Base-by-base conservation (phyloP, 2,113 vertebrate species). In the Nycticorax nycticorax region DNA sequence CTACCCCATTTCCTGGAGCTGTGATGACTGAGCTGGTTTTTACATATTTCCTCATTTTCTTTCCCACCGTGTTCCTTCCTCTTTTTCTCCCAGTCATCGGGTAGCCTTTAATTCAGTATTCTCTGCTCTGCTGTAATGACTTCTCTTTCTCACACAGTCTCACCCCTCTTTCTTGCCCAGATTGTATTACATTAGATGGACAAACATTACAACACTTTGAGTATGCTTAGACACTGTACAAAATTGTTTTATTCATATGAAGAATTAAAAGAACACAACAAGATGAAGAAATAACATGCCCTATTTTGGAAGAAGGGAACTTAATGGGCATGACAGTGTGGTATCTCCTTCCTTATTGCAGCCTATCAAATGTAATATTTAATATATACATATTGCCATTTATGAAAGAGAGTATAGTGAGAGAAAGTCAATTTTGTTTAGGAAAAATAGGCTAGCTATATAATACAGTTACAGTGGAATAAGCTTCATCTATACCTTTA, bases 91-190 rank as follows among this genome's bases (percentile, higher is more conserved):
- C 23, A 52, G 2, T 45, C 12, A 48, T 47, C 23, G 20, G 8
- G 22, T 11, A 83, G 21, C 17, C 45, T 79, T 83, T 79, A 62
- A 39, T 79, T 52, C 15, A 28, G 20, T 53, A 35, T 73, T 48
- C 15, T 33, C 30, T 66, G 22, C 14, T 75, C 27, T 66, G 4
- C 9, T 67, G 5, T 33, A 53, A 57, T 45, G 8, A 11, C 11
- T 92, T 83, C 3, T 39, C 3, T 55, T 87, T 80, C 63, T 16
- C 32, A 48, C 14, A n/a, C 9, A n/a, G 10, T 62, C 6, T 8
- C 9, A 37, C 1, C 0, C 2, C 2, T 1, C 7, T 73, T 73
- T 9, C 18, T 86, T 80, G 21, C 27, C 18, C 43, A 50, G 10
- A 35, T 4, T 30, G 2, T 55, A 24, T 18, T 9, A 13, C 12